Evolutionary conservation across 2,797 vertebrate genomes (phyloP).

Genomic region (Eremophila alpestris): DNA sequence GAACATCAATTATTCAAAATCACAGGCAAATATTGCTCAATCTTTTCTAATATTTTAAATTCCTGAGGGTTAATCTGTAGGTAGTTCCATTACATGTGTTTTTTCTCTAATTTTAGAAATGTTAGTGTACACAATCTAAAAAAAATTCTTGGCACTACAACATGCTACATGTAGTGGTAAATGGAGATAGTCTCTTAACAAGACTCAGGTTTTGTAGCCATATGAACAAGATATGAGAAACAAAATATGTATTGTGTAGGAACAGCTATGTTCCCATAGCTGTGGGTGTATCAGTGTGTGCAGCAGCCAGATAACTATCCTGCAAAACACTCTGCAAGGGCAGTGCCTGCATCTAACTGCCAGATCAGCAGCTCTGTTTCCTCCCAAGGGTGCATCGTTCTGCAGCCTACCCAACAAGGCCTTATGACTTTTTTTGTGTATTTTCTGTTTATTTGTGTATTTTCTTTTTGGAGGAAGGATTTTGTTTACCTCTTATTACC

Average conservation of each 20-base stretch:
- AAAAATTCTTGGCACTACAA: not conserved
- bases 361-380: not conserved
- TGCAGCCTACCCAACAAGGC: not conserved
- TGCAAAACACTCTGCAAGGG: not conserved
- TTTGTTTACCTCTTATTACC: not conserved
- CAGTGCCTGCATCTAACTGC: not conserved
- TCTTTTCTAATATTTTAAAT: not conserved
- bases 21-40: not conserved
- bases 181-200: not conserved
- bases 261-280: not conserved
- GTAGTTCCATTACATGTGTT: not conserved
- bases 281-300: conserved; percentile 14
- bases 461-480: not conserved
- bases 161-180: not conserved
- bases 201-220: not conserved
- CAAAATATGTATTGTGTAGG: not conserved
- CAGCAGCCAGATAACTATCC: conserved; percentile 7
- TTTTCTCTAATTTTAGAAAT: conserved; percentile 6
- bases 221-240: not conserved
- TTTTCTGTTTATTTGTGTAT: not conserved
- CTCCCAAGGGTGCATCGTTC: not conserved
- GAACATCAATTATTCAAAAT: not conserved
- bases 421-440: not conserved
- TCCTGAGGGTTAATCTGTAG: not conserved
- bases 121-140: not conserved